A percentile compares a stretch with the other conserved stretches of the same genome.
These are phyloP conservation scores for Psephotus haematonotus DNA, from an alignment of 2,113 vertebrate genomes.

Conservation along the genomic window DNA sequence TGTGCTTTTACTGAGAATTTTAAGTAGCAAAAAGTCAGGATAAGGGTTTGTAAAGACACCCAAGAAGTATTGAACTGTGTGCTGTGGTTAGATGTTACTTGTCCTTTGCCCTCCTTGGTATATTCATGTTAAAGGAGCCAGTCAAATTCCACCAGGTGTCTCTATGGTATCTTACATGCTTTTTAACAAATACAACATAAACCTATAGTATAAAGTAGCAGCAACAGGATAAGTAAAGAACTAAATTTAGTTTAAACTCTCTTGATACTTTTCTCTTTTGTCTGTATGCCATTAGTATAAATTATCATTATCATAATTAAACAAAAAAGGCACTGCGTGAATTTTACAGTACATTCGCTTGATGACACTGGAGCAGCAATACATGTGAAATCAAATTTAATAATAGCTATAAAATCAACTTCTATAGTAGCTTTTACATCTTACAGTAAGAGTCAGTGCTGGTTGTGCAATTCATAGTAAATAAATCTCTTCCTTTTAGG, in stretches of 20 bases:
- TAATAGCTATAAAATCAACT: background rate
- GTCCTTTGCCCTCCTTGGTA: background rate
- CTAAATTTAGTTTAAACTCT: background rate
- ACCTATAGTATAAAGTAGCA: background rate
- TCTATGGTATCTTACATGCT: background rate
- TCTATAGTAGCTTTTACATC: background rate
- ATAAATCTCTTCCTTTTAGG: background rate
- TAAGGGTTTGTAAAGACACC: background rate
- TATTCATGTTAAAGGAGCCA: background rate
- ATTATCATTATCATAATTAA: background rate
- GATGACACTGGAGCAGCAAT: background rate
- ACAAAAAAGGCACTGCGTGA: background rate
- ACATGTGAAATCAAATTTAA: background rate
- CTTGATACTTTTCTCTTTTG: background rate
- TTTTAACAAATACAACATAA: background rate
- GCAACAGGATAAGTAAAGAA: background rate
- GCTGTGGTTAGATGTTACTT: rapidly evolving
- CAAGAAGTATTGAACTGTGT: background rate
- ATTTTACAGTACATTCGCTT: background rate
- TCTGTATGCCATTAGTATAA: background rate
- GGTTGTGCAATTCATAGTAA: background rate
- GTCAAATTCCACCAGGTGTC: background rate
- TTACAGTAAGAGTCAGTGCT: background rate
- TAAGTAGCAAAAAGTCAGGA: background rate
- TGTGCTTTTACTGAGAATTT: background rate